A percentile compares a stretch with the other conserved stretches of the same genome.
These are phyloP conservation scores for Elymnias hypermnestra DNA, from an alignment of 1,140 invertebrate genomes.

Conservation along the genomic window DNA sequence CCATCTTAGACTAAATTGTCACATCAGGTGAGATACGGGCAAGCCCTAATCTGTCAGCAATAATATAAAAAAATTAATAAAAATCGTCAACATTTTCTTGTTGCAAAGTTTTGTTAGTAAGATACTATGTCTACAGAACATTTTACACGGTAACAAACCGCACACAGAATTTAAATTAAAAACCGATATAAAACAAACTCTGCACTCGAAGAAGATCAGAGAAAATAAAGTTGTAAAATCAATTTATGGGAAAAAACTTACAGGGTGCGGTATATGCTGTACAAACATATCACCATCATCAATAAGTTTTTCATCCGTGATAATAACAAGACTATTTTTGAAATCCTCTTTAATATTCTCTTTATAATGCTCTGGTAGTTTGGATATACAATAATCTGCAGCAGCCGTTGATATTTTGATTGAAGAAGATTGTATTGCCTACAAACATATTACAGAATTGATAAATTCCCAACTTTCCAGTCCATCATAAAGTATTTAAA, in stretches of 20 bases:
- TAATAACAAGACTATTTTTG: constrained; percentile 30
- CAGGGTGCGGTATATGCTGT: constrained; percentile 64
- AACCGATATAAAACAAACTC: too few relatives aligned
- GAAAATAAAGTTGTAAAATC: not conserved
- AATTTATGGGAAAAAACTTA: constrained; percentile 42
- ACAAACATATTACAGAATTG: too few relatives aligned
- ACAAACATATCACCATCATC: constrained; percentile 48
- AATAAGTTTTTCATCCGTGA: constrained; percentile 51
- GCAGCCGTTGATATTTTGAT: constrained; percentile 60
- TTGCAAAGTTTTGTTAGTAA: too few relatives aligned
- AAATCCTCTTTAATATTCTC: constrained; percentile 19
- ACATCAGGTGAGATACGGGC: too few relatives aligned
- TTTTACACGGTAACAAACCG: too few relatives aligned
- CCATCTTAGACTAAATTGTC: too few relatives aligned
- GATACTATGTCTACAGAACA: too few relatives aligned
- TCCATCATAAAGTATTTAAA: too few relatives aligned
- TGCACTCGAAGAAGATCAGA: too few relatives aligned
- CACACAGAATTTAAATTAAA: too few relatives aligned
- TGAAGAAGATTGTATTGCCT: constrained; percentile 47
- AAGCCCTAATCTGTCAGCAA: too few relatives aligned
- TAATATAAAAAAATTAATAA: not conserved
- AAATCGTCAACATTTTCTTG: not conserved
- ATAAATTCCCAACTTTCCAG: too few relatives aligned
- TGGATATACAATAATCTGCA: constrained; percentile 49
- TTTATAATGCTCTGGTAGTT: constrained; percentile 34